phyloP scores from a whole-genome alignment of 2,797 vertebrate genomes.

The Falco novaeseelandiae region DNA sequence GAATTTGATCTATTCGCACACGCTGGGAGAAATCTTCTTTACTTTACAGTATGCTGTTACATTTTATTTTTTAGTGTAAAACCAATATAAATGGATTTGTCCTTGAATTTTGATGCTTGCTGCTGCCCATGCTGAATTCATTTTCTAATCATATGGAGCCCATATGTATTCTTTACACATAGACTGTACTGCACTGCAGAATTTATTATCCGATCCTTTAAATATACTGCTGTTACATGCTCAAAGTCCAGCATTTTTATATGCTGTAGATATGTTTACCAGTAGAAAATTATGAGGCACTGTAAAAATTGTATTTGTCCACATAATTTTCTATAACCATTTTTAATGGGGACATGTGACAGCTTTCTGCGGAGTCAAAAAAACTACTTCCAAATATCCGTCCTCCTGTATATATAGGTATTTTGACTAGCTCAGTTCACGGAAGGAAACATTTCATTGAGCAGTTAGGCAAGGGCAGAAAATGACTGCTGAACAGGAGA shows the following conservation, averaged over 20 bases:
- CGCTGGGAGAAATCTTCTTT: background rate
- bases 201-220: background rate
- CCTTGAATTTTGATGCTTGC: background rate
- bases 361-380: background rate
- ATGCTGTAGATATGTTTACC: background rate
- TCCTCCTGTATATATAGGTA: background rate
- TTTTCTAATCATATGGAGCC: slow-evolving; percentile 37
- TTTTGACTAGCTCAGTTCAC: background rate
- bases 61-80: background rate
- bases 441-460: background rate
- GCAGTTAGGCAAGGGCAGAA: background rate
- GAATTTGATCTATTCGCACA: background rate
- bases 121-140: slow-evolving; percentile 1
- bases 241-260: background rate
- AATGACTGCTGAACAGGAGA: background rate
- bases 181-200: background rate
- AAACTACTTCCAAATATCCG: background rate
- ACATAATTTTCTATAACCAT: background rate
- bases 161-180: slow-evolving; percentile 45
- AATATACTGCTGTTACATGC: background rate
- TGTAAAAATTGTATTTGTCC: background rate
- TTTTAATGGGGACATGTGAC: background rate
- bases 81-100: background rate
- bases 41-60: background rate
- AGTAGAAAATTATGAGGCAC: background rate